Conservation (phyloP, 2,888 invertebrate species). For the Escarpia spicata region DNA sequence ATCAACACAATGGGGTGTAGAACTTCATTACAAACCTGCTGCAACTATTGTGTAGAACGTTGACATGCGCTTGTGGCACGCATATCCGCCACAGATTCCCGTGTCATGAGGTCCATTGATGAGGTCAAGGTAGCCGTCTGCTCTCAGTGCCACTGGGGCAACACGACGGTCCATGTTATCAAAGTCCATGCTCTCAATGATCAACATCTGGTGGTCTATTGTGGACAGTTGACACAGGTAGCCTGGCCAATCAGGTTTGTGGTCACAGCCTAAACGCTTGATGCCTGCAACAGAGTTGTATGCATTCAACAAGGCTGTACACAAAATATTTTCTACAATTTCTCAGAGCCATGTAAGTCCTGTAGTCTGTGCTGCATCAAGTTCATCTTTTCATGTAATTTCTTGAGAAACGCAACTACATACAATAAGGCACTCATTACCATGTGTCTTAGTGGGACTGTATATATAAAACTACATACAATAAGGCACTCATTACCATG, state of each 20-base stretch:
- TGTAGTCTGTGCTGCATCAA: background rate
- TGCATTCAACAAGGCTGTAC: background rate
- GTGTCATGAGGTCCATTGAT: constrained; percentile 62
- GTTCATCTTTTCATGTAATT: background rate
- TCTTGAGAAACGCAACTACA: background rate
- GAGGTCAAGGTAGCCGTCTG: constrained; percentile 53
- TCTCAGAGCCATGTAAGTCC: background rate
- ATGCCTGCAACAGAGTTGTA: background rate
- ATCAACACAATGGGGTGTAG: background rate
- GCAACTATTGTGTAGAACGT: constrained; percentile 56
- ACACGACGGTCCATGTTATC: constrained; percentile 57
- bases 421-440: background rate
- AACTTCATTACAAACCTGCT: constrained; percentile 41
- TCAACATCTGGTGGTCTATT: constrained; percentile 48
- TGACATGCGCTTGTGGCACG: constrained; percentile 56
- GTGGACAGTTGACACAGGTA: constrained; percentile 45
- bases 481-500: background rate
- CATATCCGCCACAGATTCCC: constrained; percentile 61
- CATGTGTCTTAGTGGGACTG: no score
- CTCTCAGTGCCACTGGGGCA: constrained; percentile 53
- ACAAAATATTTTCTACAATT: background rate
- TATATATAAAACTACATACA: no score
- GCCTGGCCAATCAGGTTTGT: constrained; percentile 47
- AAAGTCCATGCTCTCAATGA: constrained; percentile 57
- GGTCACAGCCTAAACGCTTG: constrained; percentile 21